Conservation (phyloP, 2,113 vertebrate species). For the Triplophysa siluroides region DNA sequence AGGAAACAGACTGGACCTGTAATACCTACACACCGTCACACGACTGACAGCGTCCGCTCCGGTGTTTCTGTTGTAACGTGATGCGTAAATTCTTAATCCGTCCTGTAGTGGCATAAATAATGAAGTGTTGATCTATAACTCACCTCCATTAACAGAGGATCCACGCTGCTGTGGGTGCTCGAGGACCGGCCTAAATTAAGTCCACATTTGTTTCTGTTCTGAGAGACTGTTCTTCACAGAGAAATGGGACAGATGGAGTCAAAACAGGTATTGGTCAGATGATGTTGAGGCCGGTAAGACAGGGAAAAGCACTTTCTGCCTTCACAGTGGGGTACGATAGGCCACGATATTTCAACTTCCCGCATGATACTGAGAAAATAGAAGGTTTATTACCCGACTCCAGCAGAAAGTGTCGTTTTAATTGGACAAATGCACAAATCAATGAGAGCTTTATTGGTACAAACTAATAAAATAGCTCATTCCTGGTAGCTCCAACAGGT, state of each 20-base stretch:
- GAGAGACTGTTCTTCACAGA: neutral
- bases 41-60: slow-evolving; percentile 1
- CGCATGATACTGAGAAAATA: no score
- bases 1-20: neutral
- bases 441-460: neutral
- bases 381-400: no score
- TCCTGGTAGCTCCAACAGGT: neutral
- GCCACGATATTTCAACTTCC: no score
- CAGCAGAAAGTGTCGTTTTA: neutral
- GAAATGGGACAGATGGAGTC: neutral
- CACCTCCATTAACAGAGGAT: slow-evolving; percentile 25
- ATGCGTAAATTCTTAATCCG: slow-evolving; percentile 21
- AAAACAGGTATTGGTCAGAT: slow-evolving; percentile 16
- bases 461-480: neutral
- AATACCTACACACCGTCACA: neutral
- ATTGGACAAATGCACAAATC: neutral
- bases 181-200: slow-evolving; percentile 1
- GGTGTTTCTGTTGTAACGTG: slow-evolving; percentile 11
- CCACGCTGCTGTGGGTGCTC: neutral
- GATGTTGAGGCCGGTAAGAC: slow-evolving; percentile 15
- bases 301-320: slow-evolving; percentile 28
- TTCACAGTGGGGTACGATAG: neutral
- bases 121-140: slow-evolving; percentile 25
- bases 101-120: slow-evolving; percentile 4
- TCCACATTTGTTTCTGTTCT: slow-evolving; percentile 10